Conservation (phyloP, 2,113 vertebrate species). For the Prunella fulvescens region DNA sequence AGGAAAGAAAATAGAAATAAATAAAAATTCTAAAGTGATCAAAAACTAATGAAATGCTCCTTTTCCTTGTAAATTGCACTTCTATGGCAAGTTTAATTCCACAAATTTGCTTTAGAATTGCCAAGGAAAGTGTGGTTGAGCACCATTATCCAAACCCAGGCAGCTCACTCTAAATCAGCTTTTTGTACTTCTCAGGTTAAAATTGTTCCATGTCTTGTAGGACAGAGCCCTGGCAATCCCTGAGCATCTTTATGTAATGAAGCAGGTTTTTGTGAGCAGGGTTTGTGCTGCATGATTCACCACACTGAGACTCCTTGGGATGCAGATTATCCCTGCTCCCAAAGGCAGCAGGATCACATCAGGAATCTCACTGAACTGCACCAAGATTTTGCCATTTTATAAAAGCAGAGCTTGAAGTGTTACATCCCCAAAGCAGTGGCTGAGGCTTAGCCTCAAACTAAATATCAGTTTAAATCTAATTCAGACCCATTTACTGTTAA, state of each 20-base stretch:
- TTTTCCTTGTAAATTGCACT: background rate
- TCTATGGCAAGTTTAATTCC: background rate
- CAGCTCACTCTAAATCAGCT: background rate
- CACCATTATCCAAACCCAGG: background rate
- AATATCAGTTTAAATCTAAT: background rate
- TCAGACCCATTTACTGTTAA: background rate
- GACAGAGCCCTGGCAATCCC: background rate
- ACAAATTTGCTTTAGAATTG: background rate
- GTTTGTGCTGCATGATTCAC: background rate
- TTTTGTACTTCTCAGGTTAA: background rate
- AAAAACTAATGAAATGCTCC: background rate
- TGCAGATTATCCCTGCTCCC: background rate
- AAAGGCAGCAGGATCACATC: background rate
- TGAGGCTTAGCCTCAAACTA: background rate
- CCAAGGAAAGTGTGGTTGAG: background rate
- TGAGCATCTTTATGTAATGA: background rate
- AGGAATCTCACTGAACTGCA: background rate
- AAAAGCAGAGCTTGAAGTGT: background rate
- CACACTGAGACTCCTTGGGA: accelerated
- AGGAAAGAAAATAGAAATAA: background rate
- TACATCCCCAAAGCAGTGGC: background rate
- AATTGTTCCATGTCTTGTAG: background rate
- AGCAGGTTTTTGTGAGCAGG: background rate
- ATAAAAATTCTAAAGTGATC: background rate
- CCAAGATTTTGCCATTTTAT: background rate